These are phyloP conservation scores for Drosophila flavopinicola DNA, from an alignment of 2,888 invertebrate genomes.

Conservation along the genomic window DNA sequence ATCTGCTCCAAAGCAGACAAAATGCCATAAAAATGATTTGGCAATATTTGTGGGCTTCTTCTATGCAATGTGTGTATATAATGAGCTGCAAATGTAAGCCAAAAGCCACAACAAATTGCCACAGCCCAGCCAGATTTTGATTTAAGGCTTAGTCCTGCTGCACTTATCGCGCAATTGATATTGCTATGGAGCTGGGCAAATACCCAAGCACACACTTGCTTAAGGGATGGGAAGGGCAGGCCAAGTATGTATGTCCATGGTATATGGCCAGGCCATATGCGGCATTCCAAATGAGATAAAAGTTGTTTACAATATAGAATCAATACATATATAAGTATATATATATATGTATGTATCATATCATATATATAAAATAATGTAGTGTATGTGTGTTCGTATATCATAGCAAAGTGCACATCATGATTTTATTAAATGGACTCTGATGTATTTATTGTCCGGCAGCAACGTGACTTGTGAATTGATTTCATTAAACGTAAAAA, in stretches of 20 bases:
- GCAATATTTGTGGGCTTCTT: constrained; percentile 18
- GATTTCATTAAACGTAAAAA: constrained; percentile 82
- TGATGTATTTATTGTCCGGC: constrained; percentile 84
- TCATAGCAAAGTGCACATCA: constrained; percentile 82
- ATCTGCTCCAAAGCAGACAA: not conserved
- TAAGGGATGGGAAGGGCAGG: constrained; percentile 14
- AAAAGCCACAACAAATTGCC: constrained; percentile 57
- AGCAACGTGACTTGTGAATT: constrained; percentile 83
- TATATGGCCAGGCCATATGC: constrained; percentile 48
- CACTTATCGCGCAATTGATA: constrained; percentile 74
- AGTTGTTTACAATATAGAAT: constrained; percentile 72
- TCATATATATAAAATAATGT: too few relatives aligned
- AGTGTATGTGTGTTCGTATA: constrained; percentile 31
- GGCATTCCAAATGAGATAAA: constrained; percentile 79
- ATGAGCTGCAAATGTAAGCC: constrained; percentile 47
- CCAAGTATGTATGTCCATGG: constrained; percentile 3
- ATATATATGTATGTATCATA: constrained; percentile 1
- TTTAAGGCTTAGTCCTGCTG: constrained; percentile 60
- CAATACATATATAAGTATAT: constrained; percentile 49
- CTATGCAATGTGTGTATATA: constrained; percentile 13
- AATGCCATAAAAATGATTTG: constrained; percentile 38
- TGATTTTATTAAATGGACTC: constrained; percentile 84
- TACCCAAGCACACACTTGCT: constrained; percentile 4
- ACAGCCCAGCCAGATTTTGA: constrained; percentile 52
- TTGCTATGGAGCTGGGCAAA: constrained; percentile 40